phyloP scores from a whole-genome alignment of 2,113 vertebrate species.

The Cacatua alba region DNA sequence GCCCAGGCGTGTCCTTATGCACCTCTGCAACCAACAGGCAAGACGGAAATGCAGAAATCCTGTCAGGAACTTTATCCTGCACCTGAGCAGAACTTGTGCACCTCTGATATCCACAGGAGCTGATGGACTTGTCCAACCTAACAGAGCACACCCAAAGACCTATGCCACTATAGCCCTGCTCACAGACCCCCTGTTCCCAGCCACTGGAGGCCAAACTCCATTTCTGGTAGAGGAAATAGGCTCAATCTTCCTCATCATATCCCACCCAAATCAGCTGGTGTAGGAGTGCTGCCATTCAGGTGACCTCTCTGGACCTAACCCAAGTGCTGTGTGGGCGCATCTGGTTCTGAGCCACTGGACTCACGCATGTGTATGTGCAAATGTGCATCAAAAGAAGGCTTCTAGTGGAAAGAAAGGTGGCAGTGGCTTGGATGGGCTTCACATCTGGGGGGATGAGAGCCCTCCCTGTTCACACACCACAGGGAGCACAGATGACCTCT shows the following conservation, averaged over 20 bases:
- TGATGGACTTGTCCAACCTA: background rate
- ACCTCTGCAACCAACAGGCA: background rate
- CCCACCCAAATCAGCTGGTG: background rate
- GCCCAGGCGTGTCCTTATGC: background rate
- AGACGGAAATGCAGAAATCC: background rate
- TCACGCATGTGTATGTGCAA: accelerated
- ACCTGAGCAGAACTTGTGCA: background rate
- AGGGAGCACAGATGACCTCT: background rate
- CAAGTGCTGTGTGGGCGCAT: background rate
- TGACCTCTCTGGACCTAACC: background rate
- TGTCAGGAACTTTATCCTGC: background rate
- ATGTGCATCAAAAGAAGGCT: background rate
- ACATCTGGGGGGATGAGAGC: background rate
- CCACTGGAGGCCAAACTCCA: background rate
- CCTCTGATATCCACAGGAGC: background rate
- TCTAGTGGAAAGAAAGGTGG: background rate
- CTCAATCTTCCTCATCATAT: background rate
- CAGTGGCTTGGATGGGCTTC: background rate
- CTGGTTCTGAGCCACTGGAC: background rate
- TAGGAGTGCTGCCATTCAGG: background rate
- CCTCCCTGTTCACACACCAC: background rate
- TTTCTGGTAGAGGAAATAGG: background rate
- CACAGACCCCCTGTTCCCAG: background rate
- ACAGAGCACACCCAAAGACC: background rate
- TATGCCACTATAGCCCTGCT: background rate